Conservation (phyloP, 30 jellyfish, hydroid and myxozoan species). For the Sanderia malayensis region DNA sequence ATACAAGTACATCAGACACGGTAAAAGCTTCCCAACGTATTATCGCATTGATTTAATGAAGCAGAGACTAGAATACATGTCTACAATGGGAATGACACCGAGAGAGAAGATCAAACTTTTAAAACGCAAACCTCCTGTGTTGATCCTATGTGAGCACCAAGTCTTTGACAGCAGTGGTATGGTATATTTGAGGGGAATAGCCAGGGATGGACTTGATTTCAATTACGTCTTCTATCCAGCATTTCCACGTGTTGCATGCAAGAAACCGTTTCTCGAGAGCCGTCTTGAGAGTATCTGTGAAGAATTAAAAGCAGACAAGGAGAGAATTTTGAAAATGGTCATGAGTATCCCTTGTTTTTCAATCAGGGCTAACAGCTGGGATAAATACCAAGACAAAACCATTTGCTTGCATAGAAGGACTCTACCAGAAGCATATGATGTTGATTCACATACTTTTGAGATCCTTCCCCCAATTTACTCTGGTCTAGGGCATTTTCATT, state of each 20-base stretch:
- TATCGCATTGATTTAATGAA: conserved; percentile 39
- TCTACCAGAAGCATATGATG: conserved; percentile 42
- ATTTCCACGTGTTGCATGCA: conserved; percentile 30
- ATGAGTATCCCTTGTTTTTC: conserved; percentile 64
- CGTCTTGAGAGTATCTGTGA: conserved; percentile 34
- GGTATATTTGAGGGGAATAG: conserved; percentile 56
- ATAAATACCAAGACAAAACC: conserved; percentile 2
- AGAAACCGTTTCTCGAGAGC: conserved; percentile 25
- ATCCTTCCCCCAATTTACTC: conserved; percentile 46
- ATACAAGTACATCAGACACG: conserved; percentile 27
- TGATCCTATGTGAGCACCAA: conserved; percentile 34
- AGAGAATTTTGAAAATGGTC: conserved; percentile 21
- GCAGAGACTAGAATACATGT: conserved; percentile 55
- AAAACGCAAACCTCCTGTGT: conserved; percentile 50
- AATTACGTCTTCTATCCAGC: conserved; percentile 49
- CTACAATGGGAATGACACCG: conserved; percentile 62
- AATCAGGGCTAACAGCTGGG: conserved; percentile 11
- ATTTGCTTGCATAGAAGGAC: conserved; percentile 28
- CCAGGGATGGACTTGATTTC: conserved; percentile 16
- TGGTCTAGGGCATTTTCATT: not conserved
- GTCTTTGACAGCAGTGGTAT: conserved; percentile 52
- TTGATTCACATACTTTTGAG: conserved; percentile 17
- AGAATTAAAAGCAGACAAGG: conserved; percentile 16
- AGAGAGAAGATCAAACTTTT: conserved; percentile 30
- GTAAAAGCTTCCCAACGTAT: conserved; percentile 28